These are phyloP conservation scores for Didymodactylos carnosus DNA, from an alignment of 2,888 invertebrate species.

Conservation along the genomic window DNA sequence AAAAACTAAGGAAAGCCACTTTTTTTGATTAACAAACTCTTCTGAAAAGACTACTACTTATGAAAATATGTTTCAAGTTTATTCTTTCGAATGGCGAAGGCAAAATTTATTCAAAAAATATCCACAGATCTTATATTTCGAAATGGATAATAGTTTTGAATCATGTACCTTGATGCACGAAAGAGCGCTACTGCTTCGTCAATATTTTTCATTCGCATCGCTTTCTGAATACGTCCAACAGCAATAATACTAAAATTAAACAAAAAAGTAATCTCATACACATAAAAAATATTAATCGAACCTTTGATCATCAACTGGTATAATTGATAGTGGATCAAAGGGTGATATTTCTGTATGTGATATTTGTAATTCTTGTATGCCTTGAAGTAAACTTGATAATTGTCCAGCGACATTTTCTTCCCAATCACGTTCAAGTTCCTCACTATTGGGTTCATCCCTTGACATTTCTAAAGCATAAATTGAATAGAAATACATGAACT, in stretches of 20 bases:
- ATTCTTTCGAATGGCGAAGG: too few species aligned
- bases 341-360: slow-evolving; percentile 35
- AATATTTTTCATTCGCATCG: slow-evolving; percentile 48
- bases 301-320: slow-evolving; percentile 70
- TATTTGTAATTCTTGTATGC: slow-evolving; percentile 36
- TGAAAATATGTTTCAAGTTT: too few species aligned
- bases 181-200: slow-evolving; percentile 60
- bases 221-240: slow-evolving; percentile 45
- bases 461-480: background rate
- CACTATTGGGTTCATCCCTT: slow-evolving; percentile 15
- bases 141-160: background rate
- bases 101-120: too few species aligned
- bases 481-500: background rate
- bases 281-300: slow-evolving; percentile 23
- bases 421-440: slow-evolving; percentile 28
- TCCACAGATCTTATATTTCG: too few species aligned
- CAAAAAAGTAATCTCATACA: background rate
- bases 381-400: slow-evolving; percentile 34
- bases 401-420: slow-evolving; percentile 35
- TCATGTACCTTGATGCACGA: slow-evolving; percentile 49
- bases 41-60: too few species aligned
- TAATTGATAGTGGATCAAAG: slow-evolving; percentile 51
- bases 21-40: too few species aligned
- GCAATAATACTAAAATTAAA: background rate
- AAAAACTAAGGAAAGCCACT: too few species aligned